Evolutionary conservation across 2,113 vertebrate genomes (phyloP).

Genomic region (Boleophthalmus pectinirostris): DNA sequence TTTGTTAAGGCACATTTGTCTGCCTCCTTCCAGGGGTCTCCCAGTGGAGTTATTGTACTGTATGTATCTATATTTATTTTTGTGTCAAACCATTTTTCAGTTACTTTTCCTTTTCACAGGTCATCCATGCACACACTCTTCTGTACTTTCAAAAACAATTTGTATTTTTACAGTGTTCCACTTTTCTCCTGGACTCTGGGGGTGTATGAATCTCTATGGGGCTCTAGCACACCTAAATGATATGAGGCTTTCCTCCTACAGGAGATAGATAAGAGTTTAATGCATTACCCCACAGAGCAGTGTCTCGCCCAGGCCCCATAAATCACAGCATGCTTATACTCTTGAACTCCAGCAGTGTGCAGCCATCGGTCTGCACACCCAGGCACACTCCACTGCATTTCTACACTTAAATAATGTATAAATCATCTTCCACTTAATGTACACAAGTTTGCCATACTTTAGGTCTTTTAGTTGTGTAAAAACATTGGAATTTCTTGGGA

Average conservation of each 20-base stretch:
- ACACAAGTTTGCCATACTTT: background rate
- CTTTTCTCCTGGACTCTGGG: constrained; percentile 26
- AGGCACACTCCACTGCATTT: constrained; percentile 19
- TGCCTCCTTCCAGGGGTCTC: too few species aligned
- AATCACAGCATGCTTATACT: constrained; percentile 62
- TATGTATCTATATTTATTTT: too few species aligned
- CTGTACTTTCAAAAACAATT: constrained; percentile 12
- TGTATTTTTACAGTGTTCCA: constrained; percentile 36
- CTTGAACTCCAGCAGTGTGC: constrained; percentile 35
- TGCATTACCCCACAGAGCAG: constrained; percentile 66
- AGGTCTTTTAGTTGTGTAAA: background rate
- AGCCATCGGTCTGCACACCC: constrained; percentile 5
- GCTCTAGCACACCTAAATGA: constrained; percentile 36
- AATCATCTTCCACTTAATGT: constrained; percentile 8
- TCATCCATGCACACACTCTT: too few species aligned
- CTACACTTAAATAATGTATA: constrained; percentile 30
- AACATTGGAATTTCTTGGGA: background rate
- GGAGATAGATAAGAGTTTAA: constrained; percentile 73
- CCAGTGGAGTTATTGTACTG: too few species aligned
- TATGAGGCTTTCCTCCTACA: constrained; percentile 47
- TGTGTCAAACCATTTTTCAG: too few species aligned
- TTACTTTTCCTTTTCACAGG: too few species aligned
- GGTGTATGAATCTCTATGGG: constrained; percentile 44
- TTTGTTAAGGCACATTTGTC: too few species aligned
- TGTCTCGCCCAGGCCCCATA: constrained; percentile 57